Percentiles rank a stretch among this genome's conserved stretches.
phyloP scores from a whole-genome alignment of 2,888 invertebrate genomes.

The Mesorhabditis belari region DNA sequence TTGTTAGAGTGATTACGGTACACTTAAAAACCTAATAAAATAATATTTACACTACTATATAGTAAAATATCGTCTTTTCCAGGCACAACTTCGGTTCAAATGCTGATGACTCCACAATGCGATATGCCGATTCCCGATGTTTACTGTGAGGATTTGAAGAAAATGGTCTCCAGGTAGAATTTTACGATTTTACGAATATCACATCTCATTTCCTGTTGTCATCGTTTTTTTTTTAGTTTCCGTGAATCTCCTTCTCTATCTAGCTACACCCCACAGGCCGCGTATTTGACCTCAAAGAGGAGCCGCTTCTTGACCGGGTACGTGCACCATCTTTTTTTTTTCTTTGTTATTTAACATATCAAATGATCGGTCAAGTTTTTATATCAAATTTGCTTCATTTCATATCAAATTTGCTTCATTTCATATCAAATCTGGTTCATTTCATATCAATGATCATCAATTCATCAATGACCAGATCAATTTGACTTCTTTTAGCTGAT shows the following conservation, averaged over 20 bases:
- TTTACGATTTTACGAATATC: not conserved
- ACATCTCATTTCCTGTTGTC: not conserved
- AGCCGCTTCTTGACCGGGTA: not conserved
- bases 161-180: constrained; percentile 7
- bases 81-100: constrained; percentile 37
- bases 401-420: too few species aligned
- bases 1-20: too few species aligned
- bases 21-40: too few species aligned
- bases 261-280: not conserved
- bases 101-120: constrained; percentile 44
- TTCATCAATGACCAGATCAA: too few species aligned
- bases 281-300: not conserved
- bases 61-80: constrained; percentile 1
- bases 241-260: not conserved
- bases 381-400: too few species aligned
- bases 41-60: too few species aligned
- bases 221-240: not conserved
- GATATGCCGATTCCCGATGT: constrained; percentile 49
- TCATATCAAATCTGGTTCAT: too few species aligned
- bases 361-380: too few species aligned
- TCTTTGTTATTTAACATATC: too few species aligned
- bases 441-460: too few species aligned
- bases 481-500: too few species aligned
- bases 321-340: too few species aligned
- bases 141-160: constrained; percentile 39